Conservation (phyloP, 2,797 vertebrate species). For the Semotilus atromaculatus region DNA sequence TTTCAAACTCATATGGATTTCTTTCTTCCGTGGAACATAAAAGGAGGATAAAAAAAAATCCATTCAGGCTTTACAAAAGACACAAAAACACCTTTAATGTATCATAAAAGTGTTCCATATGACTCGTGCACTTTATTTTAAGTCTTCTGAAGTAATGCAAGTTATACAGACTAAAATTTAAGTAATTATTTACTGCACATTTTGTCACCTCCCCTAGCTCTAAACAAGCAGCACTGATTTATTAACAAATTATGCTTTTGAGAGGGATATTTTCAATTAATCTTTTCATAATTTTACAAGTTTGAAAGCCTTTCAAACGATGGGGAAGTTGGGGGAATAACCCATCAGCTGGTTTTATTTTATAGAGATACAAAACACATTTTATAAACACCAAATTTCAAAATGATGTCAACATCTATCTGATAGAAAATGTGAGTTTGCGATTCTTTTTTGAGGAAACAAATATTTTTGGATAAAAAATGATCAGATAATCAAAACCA, state of each 20-base stretch:
- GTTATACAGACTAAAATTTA: background rate
- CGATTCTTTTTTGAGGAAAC: background rate
- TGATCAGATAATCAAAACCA: slow-evolving; percentile 29
- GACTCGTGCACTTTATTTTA: background rate
- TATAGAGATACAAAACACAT: background rate
- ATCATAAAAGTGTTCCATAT: background rate
- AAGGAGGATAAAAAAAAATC: background rate
- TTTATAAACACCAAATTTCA: background rate
- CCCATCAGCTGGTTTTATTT: slow-evolving; percentile 3
- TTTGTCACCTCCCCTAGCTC: background rate
- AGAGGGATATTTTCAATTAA: background rate
- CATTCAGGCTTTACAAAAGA: background rate
- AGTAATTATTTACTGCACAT: background rate
- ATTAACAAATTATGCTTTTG: background rate
- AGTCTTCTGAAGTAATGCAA: background rate
- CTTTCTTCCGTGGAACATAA: background rate
- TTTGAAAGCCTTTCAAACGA: background rate
- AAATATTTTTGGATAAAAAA: background rate
- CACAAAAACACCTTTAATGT: background rate
- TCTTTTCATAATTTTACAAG: background rate
- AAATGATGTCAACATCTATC: background rate
- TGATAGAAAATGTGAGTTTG: background rate
- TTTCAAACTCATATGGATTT: background rate
- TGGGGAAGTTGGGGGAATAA: too few relatives aligned
- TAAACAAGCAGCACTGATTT: background rate